Conservation (phyloP, 2,113 vertebrate species). For the Sylvietta virens region DNA sequence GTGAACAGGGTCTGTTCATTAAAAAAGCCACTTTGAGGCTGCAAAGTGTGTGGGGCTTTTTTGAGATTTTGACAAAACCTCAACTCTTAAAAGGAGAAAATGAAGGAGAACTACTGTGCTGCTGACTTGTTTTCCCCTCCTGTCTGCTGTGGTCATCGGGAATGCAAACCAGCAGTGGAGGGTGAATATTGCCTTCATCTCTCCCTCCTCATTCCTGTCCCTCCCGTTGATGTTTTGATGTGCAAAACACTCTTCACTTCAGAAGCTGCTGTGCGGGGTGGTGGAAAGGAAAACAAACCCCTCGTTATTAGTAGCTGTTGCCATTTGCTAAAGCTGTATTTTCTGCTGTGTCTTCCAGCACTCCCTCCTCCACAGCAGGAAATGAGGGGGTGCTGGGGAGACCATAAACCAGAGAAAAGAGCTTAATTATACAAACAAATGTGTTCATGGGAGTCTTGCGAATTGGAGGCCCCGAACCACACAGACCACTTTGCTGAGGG, state of each 20-base stretch:
- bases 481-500: not conserved
- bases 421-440: not conserved
- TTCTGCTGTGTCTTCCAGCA: not conserved
- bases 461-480: not conserved
- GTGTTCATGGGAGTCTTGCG: not conserved
- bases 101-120: not conserved
- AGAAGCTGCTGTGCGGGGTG: not conserved
- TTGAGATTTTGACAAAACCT: not conserved
- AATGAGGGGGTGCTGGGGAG: conserved; percentile 7
- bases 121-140: not conserved
- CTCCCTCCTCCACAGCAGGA: conserved; percentile 33
- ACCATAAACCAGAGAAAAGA: not conserved
- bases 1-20: not conserved
- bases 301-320: not conserved
- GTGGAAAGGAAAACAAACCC: conserved; percentile 23
- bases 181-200: not conserved
- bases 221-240: not conserved
- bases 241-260: not conserved
- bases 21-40: not conserved
- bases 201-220: not conserved
- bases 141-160: not conserved
- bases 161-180: not conserved
- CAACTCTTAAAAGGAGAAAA: not conserved
- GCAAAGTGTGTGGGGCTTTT: not conserved
- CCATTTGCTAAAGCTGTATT: not conserved